Evolutionary conservation across 2,888 invertebrate genomes (phyloP), one percentile per base, ranked within the genome.

Genomic region (Epistrophella euchroma): DNA sequence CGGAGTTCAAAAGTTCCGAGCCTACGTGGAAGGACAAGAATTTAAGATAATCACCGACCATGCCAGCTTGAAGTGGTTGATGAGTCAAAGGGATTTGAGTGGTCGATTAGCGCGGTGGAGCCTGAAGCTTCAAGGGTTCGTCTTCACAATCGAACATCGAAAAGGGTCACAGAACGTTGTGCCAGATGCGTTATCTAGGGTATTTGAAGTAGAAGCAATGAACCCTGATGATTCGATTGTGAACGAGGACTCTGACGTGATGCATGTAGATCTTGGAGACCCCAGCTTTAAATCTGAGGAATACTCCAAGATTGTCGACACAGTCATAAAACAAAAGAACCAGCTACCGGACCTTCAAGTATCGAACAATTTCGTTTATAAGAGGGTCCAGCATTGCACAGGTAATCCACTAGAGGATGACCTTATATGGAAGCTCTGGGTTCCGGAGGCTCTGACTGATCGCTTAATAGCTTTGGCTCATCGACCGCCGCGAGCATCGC

Each of bases 381-480:
- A 55, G 28, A 28, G 15, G 15, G 55, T 55, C 7, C 4, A 55
- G 9, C 28, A 32, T 32, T 32, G 55, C n/a, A 55, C 55, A 25
- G 55, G n/a, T n/a, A n/a, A n/a, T n/a, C n/a, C n/a, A n/a, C n/a
- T n/a, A n/a, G 55, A 0, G 15, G 74, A 74, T n/a, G 60, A 60
- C 13, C 11, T 62, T 4, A 5, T 52, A 1, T 64, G 64, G 74
- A 52, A 50, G 17, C 64, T 74, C 1, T 74, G 64, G 52, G 28
- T 74, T 40, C 74, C 50, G 22, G 2, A 5, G 2, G 25, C 5
- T 2, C 10, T 40, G 32, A 60, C 60, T 4, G 17, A 62, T 6
- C 15, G 9, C 3, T 17, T 74, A 4, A 11, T 76, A 1, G 0
- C 1, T 4, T 7, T 45, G 4, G 70, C 62, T 1, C 75, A 81